phyloP scores from a whole-genome alignment of 2,888 invertebrate genomes.

The Tetragnatha montana region DNA sequence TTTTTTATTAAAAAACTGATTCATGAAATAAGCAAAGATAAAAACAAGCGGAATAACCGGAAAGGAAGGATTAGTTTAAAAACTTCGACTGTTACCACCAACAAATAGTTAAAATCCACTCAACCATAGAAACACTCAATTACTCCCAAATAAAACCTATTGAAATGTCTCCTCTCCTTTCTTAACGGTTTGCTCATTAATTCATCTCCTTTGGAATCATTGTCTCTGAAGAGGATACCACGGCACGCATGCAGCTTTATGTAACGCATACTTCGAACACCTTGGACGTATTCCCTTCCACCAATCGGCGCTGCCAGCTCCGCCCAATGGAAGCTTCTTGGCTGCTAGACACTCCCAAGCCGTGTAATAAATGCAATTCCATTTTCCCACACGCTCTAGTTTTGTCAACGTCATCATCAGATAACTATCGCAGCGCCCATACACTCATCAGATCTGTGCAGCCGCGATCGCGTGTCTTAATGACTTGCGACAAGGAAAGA shows the following conservation, averaged over 20 bases:
- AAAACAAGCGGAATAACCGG: too few relatives aligned
- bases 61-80: too few relatives aligned
- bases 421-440: conserved; percentile 56
- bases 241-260: neutral
- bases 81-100: too few relatives aligned
- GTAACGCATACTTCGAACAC: neutral
- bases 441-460: conserved; percentile 15
- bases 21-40: too few relatives aligned
- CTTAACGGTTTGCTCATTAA: too few relatives aligned
- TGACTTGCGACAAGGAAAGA: conserved; percentile 33
- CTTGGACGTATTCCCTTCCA: neutral
- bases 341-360: conserved; percentile 55
- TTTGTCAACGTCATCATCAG: conserved; percentile 62
- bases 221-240: neutral
- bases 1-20: too few relatives aligned
- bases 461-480: conserved; percentile 6
- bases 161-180: too few relatives aligned
- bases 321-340: conserved; percentile 51
- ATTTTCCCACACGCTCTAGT: conserved; percentile 63
- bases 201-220: neutral
- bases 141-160: too few relatives aligned
- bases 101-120: too few relatives aligned
- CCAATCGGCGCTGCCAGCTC: conserved; percentile 46
- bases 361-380: conserved; percentile 61
- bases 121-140: too few relatives aligned